These are phyloP conservation scores for Melanaphis sacchari DNA, from an alignment of 1,140 invertebrate species.

Conservation along the genomic window DNA sequence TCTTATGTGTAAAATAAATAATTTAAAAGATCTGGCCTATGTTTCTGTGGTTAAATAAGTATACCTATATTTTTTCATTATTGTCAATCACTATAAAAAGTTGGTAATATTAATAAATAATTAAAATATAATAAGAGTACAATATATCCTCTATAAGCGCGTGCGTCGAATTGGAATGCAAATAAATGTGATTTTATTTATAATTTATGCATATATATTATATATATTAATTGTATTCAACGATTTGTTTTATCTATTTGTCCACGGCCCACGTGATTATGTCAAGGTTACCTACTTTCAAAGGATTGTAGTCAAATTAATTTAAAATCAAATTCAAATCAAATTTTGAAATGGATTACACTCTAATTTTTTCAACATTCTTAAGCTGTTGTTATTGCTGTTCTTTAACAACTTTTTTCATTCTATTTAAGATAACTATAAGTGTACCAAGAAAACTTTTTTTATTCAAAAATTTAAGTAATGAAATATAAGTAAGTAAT, in stretches of 20 bases:
- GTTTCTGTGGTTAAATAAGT: background rate
- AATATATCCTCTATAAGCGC: background rate
- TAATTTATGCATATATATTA: background rate
- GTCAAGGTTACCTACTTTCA: background rate
- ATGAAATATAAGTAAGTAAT: background rate
- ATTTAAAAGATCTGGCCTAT: background rate
- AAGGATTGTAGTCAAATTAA: background rate
- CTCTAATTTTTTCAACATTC: background rate
- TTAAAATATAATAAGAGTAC: background rate
- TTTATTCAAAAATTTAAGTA: background rate
- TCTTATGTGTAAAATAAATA: background rate
- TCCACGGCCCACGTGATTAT: background rate
- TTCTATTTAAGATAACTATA: background rate
- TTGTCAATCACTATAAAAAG: background rate
- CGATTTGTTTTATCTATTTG: background rate
- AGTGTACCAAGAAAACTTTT: background rate
- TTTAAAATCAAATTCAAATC: background rate
- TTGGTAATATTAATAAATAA: background rate
- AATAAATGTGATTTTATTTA: background rate
- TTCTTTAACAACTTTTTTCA: background rate
- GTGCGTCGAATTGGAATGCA: background rate
- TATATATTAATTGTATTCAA: background rate
- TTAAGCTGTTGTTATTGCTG: background rate
- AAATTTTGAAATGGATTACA: background rate
- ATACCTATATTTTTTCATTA: background rate